Evolutionary conservation across 2,888 invertebrate species (phyloP).

Genomic region (Sphaerophoria rueppellii): DNA sequence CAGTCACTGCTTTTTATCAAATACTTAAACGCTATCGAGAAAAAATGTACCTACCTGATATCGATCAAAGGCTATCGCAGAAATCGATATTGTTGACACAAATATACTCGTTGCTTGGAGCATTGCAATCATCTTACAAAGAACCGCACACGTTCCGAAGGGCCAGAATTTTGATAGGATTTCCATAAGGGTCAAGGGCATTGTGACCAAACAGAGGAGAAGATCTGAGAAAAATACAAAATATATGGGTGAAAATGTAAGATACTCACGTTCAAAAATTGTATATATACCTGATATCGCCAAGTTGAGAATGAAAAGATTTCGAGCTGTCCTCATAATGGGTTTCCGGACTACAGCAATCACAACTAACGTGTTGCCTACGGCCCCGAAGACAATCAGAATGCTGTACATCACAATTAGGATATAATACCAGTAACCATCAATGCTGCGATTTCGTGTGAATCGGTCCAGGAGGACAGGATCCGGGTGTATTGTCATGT

Average conservation of each 20-base stretch:
- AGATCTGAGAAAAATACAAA: constrained; percentile 84
- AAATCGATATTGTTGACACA: constrained; percentile 96
- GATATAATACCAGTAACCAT: constrained; percentile 86
- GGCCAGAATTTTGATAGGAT: constrained; percentile 94
- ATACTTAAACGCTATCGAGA: neutral
- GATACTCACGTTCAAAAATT: neutral
- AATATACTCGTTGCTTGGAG: constrained; percentile 95
- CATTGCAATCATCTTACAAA: constrained; percentile 93
- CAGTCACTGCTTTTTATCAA: neutral
- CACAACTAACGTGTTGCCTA: constrained; percentile 94
- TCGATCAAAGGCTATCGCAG: constrained; percentile 93
- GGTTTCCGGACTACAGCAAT: constrained; percentile 90
- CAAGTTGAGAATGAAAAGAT: constrained; percentile 95
- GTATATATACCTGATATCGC: constrained; percentile 85
- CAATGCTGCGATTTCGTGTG: constrained; percentile 87
- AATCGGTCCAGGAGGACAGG: constrained; percentile 83
- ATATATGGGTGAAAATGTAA: neutral
- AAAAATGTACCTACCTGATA: constrained; percentile 85
- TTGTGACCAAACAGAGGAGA: constrained; percentile 93
- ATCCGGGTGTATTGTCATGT: constrained; percentile 71
- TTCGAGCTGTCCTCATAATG: constrained; percentile 94
- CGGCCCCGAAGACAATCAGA: constrained; percentile 90
- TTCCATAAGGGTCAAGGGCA: constrained; percentile 94
- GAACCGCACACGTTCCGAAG: constrained; percentile 87
- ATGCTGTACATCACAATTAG: constrained; percentile 88